Evolutionary conservation across 1,140 invertebrate species (phyloP), one percentile per base, ranked within the genome.

Genomic region (Harpegnathos saltator): DNA sequence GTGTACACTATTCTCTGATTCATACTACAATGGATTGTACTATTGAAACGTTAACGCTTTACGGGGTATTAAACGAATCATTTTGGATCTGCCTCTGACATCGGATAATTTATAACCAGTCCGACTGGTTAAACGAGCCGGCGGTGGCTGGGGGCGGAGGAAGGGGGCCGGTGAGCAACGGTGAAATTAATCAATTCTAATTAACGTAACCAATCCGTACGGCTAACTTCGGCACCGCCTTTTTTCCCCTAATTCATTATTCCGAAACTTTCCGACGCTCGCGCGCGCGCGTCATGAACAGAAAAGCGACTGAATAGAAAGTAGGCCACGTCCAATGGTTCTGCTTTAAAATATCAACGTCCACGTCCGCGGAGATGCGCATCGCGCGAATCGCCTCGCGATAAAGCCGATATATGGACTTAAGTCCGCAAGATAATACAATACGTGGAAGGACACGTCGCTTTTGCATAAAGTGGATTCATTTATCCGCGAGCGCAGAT

Each of bases 131-230:
- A 22, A 69, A 59, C 50, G 68, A 33, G 48, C 5, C 1, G 5
- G 24, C 48, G 81, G n/a, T n/a, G n/a, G n/a, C n/a, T n/a, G n/a
- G n/a, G 82, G 83, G 84, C 82, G 82, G 86, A 88, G 85, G 72
- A 86, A 66, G 69, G 85, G 75, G 29, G 29, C 29, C 1, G 29
- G 29, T 81, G 86, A 85, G 81, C 83, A 88, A 83, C 85, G 87
- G 85, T 85, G 86, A 89, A 91, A 92, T 93, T 91, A 91, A 92
- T 93, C 91, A 92, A 92, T 92, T 91, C 91, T 91, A 92, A 93
- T 92, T 91, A 93, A 91, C 87, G 89, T 90, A 91, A 89, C 92
- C 91, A 90, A 90, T 92, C 89, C 90, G 84, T 74, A 89, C 85
- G 87, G 68, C 71, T 77, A 77, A 77, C 74, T 77, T 44, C 19